A percentile compares a stretch with the other conserved stretches of the same genome.
These are phyloP conservation scores for Crocallis elinguaria DNA, from an alignment of 2,888 invertebrate species.

Conservation along the genomic window DNA sequence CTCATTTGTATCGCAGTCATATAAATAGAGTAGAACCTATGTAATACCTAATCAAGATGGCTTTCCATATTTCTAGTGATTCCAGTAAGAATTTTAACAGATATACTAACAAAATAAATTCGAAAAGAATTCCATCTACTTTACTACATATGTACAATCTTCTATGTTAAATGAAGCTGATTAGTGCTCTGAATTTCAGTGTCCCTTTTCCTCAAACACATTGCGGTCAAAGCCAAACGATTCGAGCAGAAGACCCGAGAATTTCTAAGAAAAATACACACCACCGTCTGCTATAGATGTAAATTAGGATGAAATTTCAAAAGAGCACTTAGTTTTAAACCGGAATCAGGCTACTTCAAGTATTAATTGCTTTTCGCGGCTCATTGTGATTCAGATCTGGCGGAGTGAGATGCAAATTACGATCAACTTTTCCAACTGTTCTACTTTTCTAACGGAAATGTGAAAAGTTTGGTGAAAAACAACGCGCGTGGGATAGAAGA, in stretches of 20 bases:
- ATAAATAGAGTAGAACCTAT: no score
- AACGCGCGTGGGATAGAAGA: conserved; percentile 58
- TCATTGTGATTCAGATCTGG: conserved; percentile 81
- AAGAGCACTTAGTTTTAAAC: conserved; percentile 80
- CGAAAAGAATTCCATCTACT: background rate
- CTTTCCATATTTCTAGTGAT: no score
- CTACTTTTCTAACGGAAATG: conserved; percentile 79
- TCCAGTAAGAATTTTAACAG: no score
- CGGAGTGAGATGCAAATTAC: conserved; percentile 80
- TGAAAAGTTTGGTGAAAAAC: conserved; percentile 75
- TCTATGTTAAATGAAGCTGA: conserved; percentile 9
- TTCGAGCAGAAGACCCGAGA: conserved; percentile 14
- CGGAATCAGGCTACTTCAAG: conserved; percentile 79
- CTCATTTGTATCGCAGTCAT: no score
- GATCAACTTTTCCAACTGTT: conserved; percentile 73
- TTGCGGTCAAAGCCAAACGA: conserved; percentile 22
- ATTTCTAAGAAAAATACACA: conserved; percentile 26
- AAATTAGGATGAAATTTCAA: conserved; percentile 76
- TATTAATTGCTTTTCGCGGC: conserved; percentile 83
- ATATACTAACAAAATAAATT: background rate
- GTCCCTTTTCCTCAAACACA: conserved; percentile 13
- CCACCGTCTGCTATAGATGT: conserved; percentile 55
- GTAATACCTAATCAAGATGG: no score
- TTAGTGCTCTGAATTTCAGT: conserved; percentile 3
- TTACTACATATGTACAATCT: background rate